Evolutionary conservation across 2,797 vertebrate genomes (phyloP).

Genomic region (Leucoraja ocellata): DNA sequence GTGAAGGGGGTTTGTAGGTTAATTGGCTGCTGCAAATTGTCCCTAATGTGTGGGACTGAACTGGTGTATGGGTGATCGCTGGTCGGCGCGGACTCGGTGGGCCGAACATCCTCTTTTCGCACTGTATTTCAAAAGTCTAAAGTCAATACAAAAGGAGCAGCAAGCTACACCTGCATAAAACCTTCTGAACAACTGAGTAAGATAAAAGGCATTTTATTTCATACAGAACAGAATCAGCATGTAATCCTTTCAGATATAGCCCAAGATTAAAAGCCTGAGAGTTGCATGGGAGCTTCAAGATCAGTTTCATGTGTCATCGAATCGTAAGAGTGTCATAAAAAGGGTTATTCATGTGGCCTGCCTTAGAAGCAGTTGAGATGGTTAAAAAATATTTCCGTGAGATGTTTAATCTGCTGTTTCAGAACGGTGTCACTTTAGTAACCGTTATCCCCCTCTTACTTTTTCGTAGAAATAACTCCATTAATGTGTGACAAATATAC

Average conservation of each 20-base stretch:
- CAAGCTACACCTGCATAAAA: not conserved
- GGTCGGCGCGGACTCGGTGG: no score
- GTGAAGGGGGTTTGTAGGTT: no score
- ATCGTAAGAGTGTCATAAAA: not conserved
- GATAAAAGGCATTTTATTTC: not conserved
- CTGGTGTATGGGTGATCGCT: no score
- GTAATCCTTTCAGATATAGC: not conserved
- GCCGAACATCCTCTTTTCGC: no score
- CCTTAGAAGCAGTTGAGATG: not conserved
- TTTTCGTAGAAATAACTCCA: not conserved
- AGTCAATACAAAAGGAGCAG: not conserved
- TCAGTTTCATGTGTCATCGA: not conserved
- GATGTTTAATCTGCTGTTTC: not conserved
- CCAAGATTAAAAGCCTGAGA: not conserved
- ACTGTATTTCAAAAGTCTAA: no score
- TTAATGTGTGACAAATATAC: not conserved
- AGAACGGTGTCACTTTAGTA: not conserved
- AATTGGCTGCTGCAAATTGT: no score
- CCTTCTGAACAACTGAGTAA: not conserved
- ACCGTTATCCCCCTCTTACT: not conserved
- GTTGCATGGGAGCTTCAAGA: slow-evolving; percentile 1
- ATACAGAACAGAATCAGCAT: not conserved
- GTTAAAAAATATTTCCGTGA: not conserved
- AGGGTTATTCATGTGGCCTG: not conserved
- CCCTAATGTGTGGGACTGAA: no score